Evolutionary conservation across 1,140 invertebrate species (phyloP), one percentile per base, ranked within the genome.

Genomic region (Uloborus diversus): DNA sequence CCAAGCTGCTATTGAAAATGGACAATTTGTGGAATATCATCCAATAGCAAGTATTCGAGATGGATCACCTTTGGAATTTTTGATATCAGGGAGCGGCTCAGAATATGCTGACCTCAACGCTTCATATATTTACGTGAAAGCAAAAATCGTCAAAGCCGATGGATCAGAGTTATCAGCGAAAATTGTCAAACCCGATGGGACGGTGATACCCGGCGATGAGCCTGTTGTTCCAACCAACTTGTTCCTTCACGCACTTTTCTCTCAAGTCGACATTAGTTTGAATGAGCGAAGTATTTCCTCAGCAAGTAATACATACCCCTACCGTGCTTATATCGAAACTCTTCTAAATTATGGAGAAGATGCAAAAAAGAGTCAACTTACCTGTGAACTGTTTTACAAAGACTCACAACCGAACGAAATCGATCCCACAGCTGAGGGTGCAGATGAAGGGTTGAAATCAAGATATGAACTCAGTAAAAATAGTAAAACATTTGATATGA

Each of bases 271-370:
- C 25, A n/a, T 61, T 0, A 61, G 57, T 61, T 30, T 61, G n/a
- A 61, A 61, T 20, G 57, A 61, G 11, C 11, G 27, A 28, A 30
- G 17, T 11, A 32, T 61, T 13, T 3, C 57, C 11, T 2, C 57
- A 28, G 25, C 57, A 9, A 30, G 7, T 2, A 61, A 61, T 20
- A 61, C 57, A 5, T 61, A 61, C 4, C 2, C 57, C 27, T 61
- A 61, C 4, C 27, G 57, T 1, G 57, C 57, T 13, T 61, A 27
- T n/a, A 61, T 61, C 27, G 57, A 61, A 61, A 61, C 25, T 28
- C 30, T 61, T 13, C n/a, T 61, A 28, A 61, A 61, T 61, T 61
- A 30, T 32, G 57, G 57, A 20, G 57, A 61, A 61, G 57, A 61
- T 4, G 57, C 57, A 0, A 61, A 61, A 20, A 61, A 28, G 30